A percentile compares a stretch with the other conserved stretches of the same genome.
Conservation (phyloP, 2,113 vertebrate genomes). For the Limanda limanda region DNA sequence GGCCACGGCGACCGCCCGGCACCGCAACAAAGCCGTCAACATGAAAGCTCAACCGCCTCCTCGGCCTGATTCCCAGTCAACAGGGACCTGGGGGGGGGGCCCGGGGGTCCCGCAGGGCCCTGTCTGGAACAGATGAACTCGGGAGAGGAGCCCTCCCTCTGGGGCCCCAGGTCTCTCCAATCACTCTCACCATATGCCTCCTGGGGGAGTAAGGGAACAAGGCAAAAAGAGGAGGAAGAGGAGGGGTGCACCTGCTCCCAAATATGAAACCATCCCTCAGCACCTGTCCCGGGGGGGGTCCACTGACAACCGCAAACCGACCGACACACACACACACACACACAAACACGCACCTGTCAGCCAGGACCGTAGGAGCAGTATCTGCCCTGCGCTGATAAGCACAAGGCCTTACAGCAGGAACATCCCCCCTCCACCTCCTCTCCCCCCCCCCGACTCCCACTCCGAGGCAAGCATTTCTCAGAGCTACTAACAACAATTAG, state of each 20-base stretch:
- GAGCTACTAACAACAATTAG: conserved; percentile 60
- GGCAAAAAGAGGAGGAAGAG: conserved; percentile 38
- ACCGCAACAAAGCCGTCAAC: conserved; percentile 68
- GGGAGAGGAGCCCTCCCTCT: conserved; percentile 70
- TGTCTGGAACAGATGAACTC: conserved; percentile 79
- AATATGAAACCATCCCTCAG: conserved; percentile 74
- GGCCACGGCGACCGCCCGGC: conserved; percentile 37
- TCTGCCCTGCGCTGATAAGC: conserved; percentile 76
- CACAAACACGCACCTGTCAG: conserved; percentile 68
- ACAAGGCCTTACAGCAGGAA: conserved; percentile 60
- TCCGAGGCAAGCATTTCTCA: conserved; percentile 52
- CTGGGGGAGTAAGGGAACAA: conserved; percentile 64
- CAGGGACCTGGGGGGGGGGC: conserved; percentile 62
- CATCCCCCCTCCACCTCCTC: conserved; percentile 5
- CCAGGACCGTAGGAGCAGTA: conserved; percentile 61
- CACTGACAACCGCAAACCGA: conserved; percentile 47
- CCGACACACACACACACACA: conserved; percentile 42
- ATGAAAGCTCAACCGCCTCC: conserved; percentile 60
- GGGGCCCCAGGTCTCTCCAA: conserved; percentile 67
- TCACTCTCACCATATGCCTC: conserved; percentile 80
- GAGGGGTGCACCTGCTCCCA: conserved; percentile 75
- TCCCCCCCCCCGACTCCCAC: conserved; percentile 27
- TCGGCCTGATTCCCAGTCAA: conserved; percentile 70
- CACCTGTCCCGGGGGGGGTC: conserved; percentile 71
- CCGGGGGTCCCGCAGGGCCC: conserved; percentile 66